Evolutionary conservation across 2,797 vertebrate genomes (phyloP), one percentile per base, ranked within the genome.

Genomic region (Parotocinclus haroldoi): DNA sequence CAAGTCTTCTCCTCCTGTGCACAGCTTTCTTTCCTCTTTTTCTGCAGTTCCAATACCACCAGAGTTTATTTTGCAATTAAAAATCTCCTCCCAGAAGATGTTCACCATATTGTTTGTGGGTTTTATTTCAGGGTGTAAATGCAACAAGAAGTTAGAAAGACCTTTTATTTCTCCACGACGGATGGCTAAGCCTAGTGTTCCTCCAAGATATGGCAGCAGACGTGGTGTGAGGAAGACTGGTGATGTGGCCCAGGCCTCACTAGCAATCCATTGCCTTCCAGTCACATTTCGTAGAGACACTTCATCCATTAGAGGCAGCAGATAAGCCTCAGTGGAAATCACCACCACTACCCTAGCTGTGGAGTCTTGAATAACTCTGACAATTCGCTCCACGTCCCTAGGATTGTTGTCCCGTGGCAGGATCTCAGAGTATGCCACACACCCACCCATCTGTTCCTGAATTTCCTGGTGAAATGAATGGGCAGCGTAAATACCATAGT

Each of bases 401-500:
- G 0, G 66, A 19, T 85, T 65, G 9, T 81, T 82, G 55, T 46
- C 59, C 54, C 56, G 61, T 0, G 85, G 85, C 19, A 89, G 77
- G 42, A 84, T 69, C 57, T 87, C 82, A 7, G 76, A 48, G 56
- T 85, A 89, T 1, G 84, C 85, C 53, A 87, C 68, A 65, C 88
- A 89, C 7, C 59, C 56, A 11, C 71, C 61, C 10, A 73, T 42
- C 48, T 62, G 10, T 39, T 13, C 36, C 57, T 69, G 57, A 1
- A 78, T 48, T 19, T 76, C 71, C 12, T 74, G 49, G 1, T 74
- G 80, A 10, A 88, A 87, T 2, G 80, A 76, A 4, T 58, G 75
- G n/a, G 83, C 82, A 40, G 79, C 87, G 1, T 88, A 44, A 10
- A 81, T 53, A 5, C 88, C 88, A 51, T 89, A 89, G 49, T 88